These are phyloP conservation scores for Sebastiscus tertius DNA, from an alignment of 2,797 vertebrate species.

Conservation along the genomic window DNA sequence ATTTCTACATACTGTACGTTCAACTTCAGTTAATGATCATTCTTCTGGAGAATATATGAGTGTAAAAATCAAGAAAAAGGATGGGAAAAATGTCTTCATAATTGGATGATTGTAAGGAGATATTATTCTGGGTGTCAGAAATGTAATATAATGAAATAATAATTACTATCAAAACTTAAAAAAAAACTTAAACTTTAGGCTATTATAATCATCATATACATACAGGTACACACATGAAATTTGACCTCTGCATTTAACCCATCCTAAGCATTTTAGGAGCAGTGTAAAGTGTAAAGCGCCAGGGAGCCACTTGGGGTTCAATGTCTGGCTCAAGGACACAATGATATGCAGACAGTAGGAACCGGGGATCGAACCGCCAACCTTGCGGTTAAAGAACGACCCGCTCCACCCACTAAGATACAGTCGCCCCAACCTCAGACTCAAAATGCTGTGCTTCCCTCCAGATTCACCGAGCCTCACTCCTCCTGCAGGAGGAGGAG, in stretches of 20 bases:
- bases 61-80: neutral
- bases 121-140: neutral
- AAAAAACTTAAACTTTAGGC: too few species aligned
- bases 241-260: too few species aligned
- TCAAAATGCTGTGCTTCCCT: neutral
- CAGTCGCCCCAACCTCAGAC: neutral
- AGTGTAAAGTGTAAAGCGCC: too few species aligned
- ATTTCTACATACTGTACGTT: neutral
- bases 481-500: conserved; percentile 80
- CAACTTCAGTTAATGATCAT: neutral
- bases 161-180: neutral
- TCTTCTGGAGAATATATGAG: neutral
- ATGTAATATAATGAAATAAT: neutral
- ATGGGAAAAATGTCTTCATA: neutral
- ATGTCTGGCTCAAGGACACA: too few species aligned
- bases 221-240: too few species aligned
- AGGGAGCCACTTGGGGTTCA: too few species aligned
- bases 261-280: too few species aligned
- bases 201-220: too few species aligned
- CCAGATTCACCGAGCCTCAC: conserved; percentile 84
- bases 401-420: too few species aligned
- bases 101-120: neutral
- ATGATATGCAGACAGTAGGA: too few species aligned
- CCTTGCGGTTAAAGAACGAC: too few species aligned
- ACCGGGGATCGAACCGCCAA: too few species aligned